Percentiles rank a stretch among this genome's conserved stretches.
phyloP scores from a whole-genome alignment of 2,113 vertebrate genomes.

The Apodemus sylvaticus region DNA sequence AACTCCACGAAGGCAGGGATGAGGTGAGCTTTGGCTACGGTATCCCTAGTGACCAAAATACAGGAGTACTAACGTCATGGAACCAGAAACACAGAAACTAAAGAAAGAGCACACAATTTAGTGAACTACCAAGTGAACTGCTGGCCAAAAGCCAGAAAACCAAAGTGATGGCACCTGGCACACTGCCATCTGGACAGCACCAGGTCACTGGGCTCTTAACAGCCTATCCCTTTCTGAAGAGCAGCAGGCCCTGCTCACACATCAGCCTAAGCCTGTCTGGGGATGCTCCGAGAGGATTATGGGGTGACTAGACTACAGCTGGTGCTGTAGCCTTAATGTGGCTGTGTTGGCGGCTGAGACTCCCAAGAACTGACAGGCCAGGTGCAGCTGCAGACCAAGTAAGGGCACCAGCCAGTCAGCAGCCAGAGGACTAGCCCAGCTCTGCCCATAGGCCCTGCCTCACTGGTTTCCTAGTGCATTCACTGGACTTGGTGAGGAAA shows the following conservation, averaged over 20 bases:
- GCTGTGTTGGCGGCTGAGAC: background rate
- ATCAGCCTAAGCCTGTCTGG: conserved; percentile 22
- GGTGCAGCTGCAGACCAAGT: background rate
- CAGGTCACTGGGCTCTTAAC: background rate
- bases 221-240: conserved; percentile 9
- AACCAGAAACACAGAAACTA: background rate
- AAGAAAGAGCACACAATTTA: background rate
- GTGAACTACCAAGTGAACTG: background rate
- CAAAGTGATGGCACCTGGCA: background rate
- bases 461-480: background rate
- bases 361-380: background rate
- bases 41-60: background rate
- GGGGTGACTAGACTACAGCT: background rate
- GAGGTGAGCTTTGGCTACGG: background rate
- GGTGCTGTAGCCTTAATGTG: background rate
- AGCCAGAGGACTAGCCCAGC: background rate
- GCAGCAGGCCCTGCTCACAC: background rate
- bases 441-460: background rate
- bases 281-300: background rate
- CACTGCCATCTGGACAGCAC: conserved; percentile 1
- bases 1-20: background rate
- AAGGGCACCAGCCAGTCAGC: background rate
- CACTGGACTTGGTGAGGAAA: background rate
- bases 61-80: background rate
- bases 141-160: background rate